These are phyloP conservation scores for Eclectus roratus DNA, from an alignment of 2,113 vertebrate species.

Conservation along the genomic window DNA sequence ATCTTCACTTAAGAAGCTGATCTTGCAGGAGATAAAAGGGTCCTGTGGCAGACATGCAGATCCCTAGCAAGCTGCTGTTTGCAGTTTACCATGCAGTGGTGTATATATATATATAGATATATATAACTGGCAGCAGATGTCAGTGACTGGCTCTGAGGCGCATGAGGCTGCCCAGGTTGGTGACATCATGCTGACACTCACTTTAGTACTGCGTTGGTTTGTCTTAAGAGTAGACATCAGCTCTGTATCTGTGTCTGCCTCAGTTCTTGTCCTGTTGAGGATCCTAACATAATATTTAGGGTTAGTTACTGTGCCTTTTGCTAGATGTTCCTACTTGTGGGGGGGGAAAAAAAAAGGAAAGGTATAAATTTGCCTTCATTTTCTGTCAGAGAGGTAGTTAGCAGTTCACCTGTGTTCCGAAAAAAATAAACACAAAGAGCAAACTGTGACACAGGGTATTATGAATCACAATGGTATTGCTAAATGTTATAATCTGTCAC, in stretches of 20 bases:
- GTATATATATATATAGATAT: fast-evolving
- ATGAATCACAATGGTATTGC: background rate
- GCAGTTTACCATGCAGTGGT: background rate
- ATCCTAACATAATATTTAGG: background rate
- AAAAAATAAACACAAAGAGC: background rate
- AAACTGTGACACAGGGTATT: background rate
- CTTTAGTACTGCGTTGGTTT: background rate
- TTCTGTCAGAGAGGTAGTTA: background rate
- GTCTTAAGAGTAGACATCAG: background rate
- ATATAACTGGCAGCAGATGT: background rate
- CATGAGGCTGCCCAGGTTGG: background rate
- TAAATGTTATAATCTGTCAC: background rate
- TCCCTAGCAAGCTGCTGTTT: background rate
- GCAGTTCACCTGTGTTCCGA: background rate
- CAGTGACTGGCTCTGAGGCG: background rate
- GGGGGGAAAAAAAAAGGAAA: background rate
- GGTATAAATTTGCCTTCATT: background rate
- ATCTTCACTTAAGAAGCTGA: background rate
- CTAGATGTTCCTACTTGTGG: background rate
- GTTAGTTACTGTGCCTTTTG: background rate
- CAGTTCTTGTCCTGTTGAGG: background rate
- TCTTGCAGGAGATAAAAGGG: background rate
- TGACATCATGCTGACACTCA: background rate
- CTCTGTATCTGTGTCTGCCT: background rate
- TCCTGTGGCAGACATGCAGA: fast-evolving